Evolutionary conservation across 2,888 invertebrate species (phyloP).

Genomic region (Drosophila meridionalis): DNA sequence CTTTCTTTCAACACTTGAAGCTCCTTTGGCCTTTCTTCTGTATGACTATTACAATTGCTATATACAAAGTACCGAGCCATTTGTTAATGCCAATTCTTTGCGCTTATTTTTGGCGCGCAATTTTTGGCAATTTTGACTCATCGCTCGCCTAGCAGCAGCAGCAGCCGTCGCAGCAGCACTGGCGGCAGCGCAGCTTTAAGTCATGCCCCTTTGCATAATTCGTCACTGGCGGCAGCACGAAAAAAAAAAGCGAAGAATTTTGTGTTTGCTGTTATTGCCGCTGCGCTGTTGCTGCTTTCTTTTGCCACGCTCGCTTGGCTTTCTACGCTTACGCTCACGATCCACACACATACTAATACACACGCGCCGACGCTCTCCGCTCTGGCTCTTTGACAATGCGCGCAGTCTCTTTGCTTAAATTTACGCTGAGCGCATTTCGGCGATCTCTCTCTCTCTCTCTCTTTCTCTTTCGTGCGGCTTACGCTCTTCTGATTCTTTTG

Average conservation of each 20-base stretch:
- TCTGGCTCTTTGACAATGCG: constrained; percentile 4
- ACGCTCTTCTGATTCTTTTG: constrained; percentile 25
- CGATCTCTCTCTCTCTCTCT: constrained; percentile 4
- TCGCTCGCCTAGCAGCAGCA: constrained; percentile 27
- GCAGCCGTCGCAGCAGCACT: constrained; percentile 3
- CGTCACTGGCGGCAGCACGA: constrained; percentile 46
- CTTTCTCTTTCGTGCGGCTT: not conserved
- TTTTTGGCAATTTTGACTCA: constrained; percentile 58
- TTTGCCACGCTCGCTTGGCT: constrained; percentile 63
- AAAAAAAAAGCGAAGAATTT: constrained; percentile 24
- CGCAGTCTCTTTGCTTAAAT: constrained; percentile 32
- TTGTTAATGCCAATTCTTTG: constrained; percentile 51
- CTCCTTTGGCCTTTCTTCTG: constrained; percentile 1
- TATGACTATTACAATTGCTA: constrained; percentile 55
- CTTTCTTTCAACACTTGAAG: not conserved
- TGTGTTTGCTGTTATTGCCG: constrained; percentile 4
- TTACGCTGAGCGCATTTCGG: constrained; percentile 14
- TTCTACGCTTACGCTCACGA: constrained; percentile 53
- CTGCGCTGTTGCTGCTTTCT: constrained; percentile 53
- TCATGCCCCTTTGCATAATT: constrained; percentile 63
- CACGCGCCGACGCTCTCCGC: constrained; percentile 11
- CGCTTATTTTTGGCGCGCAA: constrained; percentile 64
- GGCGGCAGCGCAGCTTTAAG: constrained; percentile 40
- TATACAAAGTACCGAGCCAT: constrained; percentile 50
- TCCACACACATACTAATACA: not conserved